Evolutionary conservation across 2,113 vertebrate species (phyloP).

Genomic region (Engystomops pustulosus): DNA sequence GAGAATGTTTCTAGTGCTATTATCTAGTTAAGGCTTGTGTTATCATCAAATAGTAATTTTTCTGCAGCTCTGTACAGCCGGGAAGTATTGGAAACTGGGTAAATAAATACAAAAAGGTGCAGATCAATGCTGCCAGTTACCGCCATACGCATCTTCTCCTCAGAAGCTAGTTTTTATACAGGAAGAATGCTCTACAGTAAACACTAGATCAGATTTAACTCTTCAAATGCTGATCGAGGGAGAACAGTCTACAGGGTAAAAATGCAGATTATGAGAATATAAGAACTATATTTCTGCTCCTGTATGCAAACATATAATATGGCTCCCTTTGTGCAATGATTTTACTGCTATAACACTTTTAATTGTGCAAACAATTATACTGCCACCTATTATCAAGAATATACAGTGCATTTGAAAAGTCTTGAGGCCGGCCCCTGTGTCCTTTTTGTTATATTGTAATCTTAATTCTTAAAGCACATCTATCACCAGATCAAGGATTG

Average conservation of each 20-base stretch:
- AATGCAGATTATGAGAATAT: no score
- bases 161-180: background rate
- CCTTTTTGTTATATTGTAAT: no score
- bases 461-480: no score
- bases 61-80: constrained; percentile 5
- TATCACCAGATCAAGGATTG: no score
- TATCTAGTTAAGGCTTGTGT: background rate
- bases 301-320: no score
- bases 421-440: no score
- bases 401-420: no score
- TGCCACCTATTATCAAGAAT: no score
- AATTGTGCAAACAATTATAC: no score
- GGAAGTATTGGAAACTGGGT: constrained; percentile 11
- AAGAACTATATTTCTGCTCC: no score
- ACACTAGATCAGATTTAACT: background rate
- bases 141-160: background rate
- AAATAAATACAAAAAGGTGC: constrained; percentile 10
- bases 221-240: background rate
- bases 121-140: background rate
- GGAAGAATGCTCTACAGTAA: background rate
- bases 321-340: no score
- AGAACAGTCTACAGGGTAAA: background rate
- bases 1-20: background rate
- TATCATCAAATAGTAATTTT: background rate
- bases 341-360: no score